Evolutionary conservation across 1,140 invertebrate species (phyloP).

Genomic region (Antheraea mylitta): DNA sequence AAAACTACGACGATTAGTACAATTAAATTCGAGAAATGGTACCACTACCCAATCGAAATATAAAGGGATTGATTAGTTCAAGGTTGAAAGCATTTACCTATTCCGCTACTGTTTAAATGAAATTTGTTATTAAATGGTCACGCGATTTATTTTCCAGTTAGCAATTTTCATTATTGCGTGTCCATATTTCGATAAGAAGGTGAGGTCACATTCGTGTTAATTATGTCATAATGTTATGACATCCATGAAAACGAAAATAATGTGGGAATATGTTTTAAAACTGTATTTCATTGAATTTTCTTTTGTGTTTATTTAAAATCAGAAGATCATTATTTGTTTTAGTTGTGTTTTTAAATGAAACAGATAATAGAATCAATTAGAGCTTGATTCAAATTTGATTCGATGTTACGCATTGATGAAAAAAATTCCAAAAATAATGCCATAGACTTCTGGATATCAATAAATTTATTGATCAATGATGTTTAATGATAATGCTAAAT

Average conservation of each 20-base stretch:
- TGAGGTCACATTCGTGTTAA: background rate
- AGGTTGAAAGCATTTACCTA: background rate
- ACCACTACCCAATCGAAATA: background rate
- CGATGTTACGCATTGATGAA: no score
- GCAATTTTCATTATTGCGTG: background rate
- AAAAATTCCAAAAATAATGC: no score
- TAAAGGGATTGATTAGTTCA: background rate
- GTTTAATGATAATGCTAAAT: background rate
- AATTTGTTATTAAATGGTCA: conserved; percentile 8
- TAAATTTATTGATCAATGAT: background rate
- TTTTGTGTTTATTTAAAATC: no score
- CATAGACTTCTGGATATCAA: background rate
- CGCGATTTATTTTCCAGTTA: background rate
- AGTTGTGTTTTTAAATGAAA: no score
- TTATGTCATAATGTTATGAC: background rate
- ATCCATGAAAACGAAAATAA: no score
- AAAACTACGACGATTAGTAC: no score
- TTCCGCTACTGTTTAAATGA: background rate
- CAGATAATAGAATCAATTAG: no score
- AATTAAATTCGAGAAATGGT: no score
- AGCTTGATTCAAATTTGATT: no score
- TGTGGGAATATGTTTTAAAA: no score
- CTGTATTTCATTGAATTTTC: no score
- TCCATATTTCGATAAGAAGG: background rate
- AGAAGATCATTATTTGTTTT: no score